Base-by-base conservation (phyloP, 2,113 vertebrate species). In the Mormyrus lacerda region DNA sequence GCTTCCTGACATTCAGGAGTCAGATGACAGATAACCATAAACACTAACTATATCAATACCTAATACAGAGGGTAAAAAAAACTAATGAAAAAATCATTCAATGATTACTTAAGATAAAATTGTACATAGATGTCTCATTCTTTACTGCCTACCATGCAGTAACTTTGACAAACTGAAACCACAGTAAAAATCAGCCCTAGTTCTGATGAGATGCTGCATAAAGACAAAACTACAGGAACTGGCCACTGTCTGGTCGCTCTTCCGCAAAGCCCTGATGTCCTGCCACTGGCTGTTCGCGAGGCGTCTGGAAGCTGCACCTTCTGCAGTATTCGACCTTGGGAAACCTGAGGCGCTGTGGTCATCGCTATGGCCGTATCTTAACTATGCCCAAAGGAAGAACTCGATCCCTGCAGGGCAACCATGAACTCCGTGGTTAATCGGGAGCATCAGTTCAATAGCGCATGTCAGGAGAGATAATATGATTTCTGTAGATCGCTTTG, bases 291-390 rank as follows among this genome's bases (percentile, higher is more conserved):
- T n/a, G 27, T 45, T 82, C 10, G 5, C 42, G 4, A 44, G 42
- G 17, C 2, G 39, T 21, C 84, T 15, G 21, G 15, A 85, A 4
- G 11, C 45, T 51, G 47, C 0, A 13, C 24, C 84, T 27, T 50
- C 44, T 48, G 83, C 24, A 11, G 4, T 50, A 10, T 53, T n/a
- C 10, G 7, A 17, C 85, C 50, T 86, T n/a, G 15, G 13, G 85
- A 31, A 42, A 24, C 86, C 39, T 39, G 53, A n/a, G 53, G 51
- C 39, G 9, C 7, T 86, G 35, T 44, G 86, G 55, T 87, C 19
- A 87, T 87, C 35, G 39, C 53, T 65, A 65, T n/a, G 86, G 55
- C 42, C 21, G 65, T 61, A n/a, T 61, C 51, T 55, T 87, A 87
- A 24, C n/a, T 42, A 55, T 4, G 39, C 48, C 31, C 19, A n/a